Evolutionary conservation across 1,140 invertebrate genomes (phyloP).

Genomic region (Drosophila carrolli): DNA sequence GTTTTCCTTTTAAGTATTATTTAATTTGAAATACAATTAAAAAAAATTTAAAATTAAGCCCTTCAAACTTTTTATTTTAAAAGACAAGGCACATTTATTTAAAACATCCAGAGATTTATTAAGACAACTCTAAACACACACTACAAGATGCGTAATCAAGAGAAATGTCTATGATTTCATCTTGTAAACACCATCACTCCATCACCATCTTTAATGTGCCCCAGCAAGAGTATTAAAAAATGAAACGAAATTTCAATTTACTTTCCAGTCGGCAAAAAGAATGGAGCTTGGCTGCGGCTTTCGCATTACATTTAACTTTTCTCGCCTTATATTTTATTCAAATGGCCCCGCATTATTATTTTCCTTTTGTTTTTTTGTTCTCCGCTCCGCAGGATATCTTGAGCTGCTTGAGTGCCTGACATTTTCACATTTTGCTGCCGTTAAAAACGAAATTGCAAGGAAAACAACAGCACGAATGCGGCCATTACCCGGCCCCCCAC

Average conservation of each 20-base stretch:
- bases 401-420: conserved; percentile 67
- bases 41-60: no score
- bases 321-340: conserved; percentile 82
- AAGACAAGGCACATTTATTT: not conserved
- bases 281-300: conserved; percentile 59
- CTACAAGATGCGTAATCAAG: conserved; percentile 6
- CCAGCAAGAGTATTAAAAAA: conserved; percentile 32
- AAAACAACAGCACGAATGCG: conserved; percentile 31
- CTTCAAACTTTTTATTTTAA: no score
- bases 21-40: no score
- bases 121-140: not conserved
- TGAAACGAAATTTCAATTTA: conserved; percentile 68
- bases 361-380: conserved; percentile 20
- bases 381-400: conserved; percentile 62
- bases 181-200: conserved; percentile 1
- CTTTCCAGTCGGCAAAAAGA: conserved; percentile 25
- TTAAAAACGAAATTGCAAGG: conserved; percentile 64
- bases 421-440: conserved; percentile 76
- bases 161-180: conserved; percentile 15
- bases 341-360: conserved; percentile 61
- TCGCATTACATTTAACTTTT: conserved; percentile 78
- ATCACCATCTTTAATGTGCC: conserved; percentile 19
- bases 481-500: conserved; percentile 29
- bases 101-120: not conserved
- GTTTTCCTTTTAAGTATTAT: no score